Evolutionary conservation across 1,140 invertebrate species (phyloP), one percentile per base, ranked within the genome.

Genomic region (Drosophila nasuta): DNA sequence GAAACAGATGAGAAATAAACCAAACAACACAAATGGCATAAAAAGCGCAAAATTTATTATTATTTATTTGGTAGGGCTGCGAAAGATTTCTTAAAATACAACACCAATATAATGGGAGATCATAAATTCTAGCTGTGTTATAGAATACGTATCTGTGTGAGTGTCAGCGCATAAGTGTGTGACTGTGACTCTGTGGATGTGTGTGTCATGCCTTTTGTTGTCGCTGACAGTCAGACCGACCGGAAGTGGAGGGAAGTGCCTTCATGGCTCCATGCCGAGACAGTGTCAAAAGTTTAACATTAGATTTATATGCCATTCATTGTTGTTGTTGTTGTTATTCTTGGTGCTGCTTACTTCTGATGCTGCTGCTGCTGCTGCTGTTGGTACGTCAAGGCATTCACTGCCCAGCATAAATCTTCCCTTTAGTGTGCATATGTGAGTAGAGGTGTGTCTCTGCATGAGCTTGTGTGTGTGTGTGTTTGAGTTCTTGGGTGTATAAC

Each of bases 221-320:
- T 49, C 65, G 79, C 58, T 87, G 83, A 82, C 80, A 80, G 83
- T 77, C 43, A 68, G 60, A 75, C 81, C 73, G 60, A 75, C 81
- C 73, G 83, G 74, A 89, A 78, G 81, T 75, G 54, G 57, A 65
- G 54, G 63, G 72, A 82, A 76, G 57, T 69, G 68, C 60, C 78
- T 74, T 71, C 66, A 62, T 78, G 63, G 77, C 83, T 77, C 48
- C 76, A 57, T 38, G 75, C 76, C 73, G 79, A 72, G 83, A 80
- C 82, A 82, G 79, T 80, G 83, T 79, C 83, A 77, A 82, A 88
- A 88, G 83, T 82, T 87, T 82, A 82, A 69, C 80, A 71, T 72
- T 83, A 81, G 79, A 88, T 88, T 81, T 89, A 88, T 88, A 78
- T 77, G 79, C 59, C 69, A 70, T 70, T 81, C 77, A 49, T 56